Conservation (phyloP, 1,140 invertebrate species). For the Bombus polaris region DNA sequence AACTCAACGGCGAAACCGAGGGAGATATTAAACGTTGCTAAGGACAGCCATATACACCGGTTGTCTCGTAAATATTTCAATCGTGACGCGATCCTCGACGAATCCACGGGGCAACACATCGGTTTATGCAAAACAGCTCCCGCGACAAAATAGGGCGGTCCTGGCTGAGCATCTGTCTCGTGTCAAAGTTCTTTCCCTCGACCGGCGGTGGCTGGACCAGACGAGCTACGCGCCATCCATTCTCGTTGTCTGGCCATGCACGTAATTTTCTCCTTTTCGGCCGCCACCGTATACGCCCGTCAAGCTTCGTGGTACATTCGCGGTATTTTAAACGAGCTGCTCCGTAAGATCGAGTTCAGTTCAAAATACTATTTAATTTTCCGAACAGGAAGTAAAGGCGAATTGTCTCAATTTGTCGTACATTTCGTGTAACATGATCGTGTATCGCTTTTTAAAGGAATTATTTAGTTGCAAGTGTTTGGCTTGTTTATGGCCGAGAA, state of each 20-base stretch:
- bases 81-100: conserved; percentile 28
- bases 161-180: conserved; percentile 60
- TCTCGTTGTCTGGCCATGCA: conserved; percentile 53
- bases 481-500: not conserved
- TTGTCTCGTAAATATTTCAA: conserved; percentile 42
- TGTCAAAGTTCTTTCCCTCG: conserved; percentile 55
- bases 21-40: conserved; percentile 22
- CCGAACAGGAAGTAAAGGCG: rapidly evolving
- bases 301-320: not conserved
- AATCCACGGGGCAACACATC: not conserved
- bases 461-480: not conserved
- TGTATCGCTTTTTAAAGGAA: not conserved
- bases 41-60: not conserved
- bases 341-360: not conserved
- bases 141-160: conserved; percentile 54
- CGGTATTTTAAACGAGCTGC: conserved; percentile 5
- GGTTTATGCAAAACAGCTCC: conserved; percentile 55
- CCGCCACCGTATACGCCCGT: not conserved
- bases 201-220: not conserved
- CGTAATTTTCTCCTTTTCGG: conserved; percentile 47
- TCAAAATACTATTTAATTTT: conserved; percentile 3
- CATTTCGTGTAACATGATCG: not conserved
- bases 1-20: not conserved
- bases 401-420: not conserved
- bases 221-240: conserved; percentile 38